Percentiles rank a stretch among this genome's conserved stretches.
phyloP scores from a whole-genome alignment of 2,113 vertebrate genomes.

The Syngnathus floridae region DNA sequence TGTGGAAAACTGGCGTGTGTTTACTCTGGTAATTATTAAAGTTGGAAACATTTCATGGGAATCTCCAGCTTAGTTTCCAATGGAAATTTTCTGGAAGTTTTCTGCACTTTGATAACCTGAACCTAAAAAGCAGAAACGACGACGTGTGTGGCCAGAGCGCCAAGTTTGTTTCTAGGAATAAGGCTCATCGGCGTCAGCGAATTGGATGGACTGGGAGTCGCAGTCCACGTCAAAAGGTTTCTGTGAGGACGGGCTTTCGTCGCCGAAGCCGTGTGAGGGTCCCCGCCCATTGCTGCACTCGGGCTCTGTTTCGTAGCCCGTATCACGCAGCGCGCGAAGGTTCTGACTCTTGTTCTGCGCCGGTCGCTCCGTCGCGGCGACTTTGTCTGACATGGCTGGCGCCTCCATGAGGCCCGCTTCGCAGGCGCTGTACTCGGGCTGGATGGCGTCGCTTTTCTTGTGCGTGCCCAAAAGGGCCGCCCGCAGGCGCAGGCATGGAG shows the following conservation, averaged over 20 bases:
- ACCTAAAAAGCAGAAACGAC: not conserved
- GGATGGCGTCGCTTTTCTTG: conserved; percentile 64
- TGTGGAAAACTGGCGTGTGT: no score
- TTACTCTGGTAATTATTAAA: no score
- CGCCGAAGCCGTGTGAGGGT: conserved; percentile 62
- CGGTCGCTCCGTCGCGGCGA: conserved; percentile 61
- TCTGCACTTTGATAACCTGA: not conserved
- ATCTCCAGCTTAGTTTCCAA: not conserved
- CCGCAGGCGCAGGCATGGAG: conserved; percentile 82
- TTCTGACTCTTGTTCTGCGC: conserved; percentile 75
- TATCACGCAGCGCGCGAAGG: conserved; percentile 77
- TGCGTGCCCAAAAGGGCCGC: conserved; percentile 76
- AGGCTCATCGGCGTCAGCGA: conserved; percentile 77
- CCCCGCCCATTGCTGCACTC: conserved; percentile 80
- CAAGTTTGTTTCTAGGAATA: conserved; percentile 16
- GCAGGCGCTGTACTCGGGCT: conserved; percentile 78
- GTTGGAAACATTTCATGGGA: no score
- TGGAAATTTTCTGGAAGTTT: not conserved
- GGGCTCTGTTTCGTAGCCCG: conserved; percentile 87
- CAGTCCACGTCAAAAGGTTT: conserved; percentile 89
- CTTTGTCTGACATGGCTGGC: conserved; percentile 59
- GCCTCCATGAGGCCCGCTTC: conserved; percentile 84
- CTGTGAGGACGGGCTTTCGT: conserved; percentile 59
- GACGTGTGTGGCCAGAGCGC: conserved; percentile 2
- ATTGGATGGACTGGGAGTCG: conserved; percentile 80